A percentile compares a stretch with the other conserved stretches of the same genome.
Evolutionary conservation across 2,888 invertebrate species (phyloP).

Genomic region (Drosophila peninsularis): DNA sequence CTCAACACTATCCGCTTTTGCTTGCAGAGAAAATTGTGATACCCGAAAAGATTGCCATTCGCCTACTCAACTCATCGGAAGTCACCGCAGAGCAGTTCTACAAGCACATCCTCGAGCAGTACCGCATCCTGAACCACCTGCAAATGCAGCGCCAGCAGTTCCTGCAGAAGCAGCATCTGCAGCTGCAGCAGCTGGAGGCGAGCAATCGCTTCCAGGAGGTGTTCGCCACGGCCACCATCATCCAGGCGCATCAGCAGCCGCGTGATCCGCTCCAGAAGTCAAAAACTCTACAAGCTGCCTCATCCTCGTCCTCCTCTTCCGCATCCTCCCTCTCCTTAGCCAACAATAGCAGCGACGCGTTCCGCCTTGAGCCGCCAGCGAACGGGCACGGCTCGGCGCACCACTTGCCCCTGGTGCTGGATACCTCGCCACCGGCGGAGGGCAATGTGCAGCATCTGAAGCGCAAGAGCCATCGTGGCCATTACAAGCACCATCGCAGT

Average conservation of each 20-base stretch:
- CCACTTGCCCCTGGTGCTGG: conserved; percentile 70
- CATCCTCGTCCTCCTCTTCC: background rate
- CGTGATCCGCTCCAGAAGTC: conserved; percentile 68
- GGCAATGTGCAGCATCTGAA: conserved; percentile 51
- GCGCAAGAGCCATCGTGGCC: conserved; percentile 79
- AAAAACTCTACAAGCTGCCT: background rate
- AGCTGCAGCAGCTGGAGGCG: conserved; percentile 80
- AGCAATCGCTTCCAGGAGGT: conserved; percentile 82
- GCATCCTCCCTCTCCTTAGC: background rate
- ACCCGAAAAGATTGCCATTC: conserved; percentile 85
- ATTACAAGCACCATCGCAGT: conserved; percentile 76
- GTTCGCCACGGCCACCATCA: conserved; percentile 82
- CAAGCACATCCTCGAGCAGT: conserved; percentile 83
- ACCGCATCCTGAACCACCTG: conserved; percentile 77
- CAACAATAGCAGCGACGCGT: conserved; percentile 29
- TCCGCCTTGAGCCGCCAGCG: conserved; percentile 56
- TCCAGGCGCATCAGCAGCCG: conserved; percentile 67
- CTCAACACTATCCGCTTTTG: background rate
- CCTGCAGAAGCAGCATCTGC: conserved; percentile 80
- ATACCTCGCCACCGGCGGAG: conserved; percentile 61
- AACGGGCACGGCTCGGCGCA: conserved; percentile 44
- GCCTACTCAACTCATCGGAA: conserved; percentile 83
- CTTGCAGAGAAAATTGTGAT: conserved; percentile 84
- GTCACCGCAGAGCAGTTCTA: conserved; percentile 84
- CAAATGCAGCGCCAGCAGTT: conserved; percentile 81